Evolutionary conservation across 2,113 vertebrate genomes (phyloP).

Genomic region (Python bivittatus): DNA sequence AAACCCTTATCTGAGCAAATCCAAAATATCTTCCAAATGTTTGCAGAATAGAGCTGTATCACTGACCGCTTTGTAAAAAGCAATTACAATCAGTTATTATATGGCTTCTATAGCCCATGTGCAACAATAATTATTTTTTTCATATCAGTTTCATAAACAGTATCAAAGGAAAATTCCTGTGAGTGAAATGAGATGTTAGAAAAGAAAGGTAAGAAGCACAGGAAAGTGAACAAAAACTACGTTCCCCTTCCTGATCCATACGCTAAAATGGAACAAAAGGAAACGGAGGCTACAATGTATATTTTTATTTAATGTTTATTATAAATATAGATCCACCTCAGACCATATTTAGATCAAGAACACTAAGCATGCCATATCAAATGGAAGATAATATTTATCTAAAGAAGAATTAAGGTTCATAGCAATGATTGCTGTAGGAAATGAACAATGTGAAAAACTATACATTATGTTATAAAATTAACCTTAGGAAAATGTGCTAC

Average conservation of each 20-base stretch:
- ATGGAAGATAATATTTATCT: background rate
- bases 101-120: background rate
- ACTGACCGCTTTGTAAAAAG: background rate
- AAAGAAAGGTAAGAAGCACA: background rate
- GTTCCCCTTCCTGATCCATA: background rate
- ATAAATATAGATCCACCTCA: background rate
- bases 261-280: background rate
- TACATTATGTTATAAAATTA: background rate
- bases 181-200: background rate
- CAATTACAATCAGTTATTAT: background rate
- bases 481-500: background rate
- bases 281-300: background rate
- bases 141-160: background rate
- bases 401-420: background rate
- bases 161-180: background rate
- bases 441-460: background rate
- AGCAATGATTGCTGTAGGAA: background rate
- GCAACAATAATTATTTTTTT: background rate
- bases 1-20: background rate
- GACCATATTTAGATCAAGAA: background rate
- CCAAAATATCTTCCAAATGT: background rate
- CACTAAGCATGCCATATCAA: background rate
- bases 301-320: background rate
- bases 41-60: background rate
- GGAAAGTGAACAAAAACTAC: background rate